These are phyloP conservation scores for Nipponacmea schrenckii DNA, from an alignment of 2,888 invertebrate genomes.

Conservation along the genomic window DNA sequence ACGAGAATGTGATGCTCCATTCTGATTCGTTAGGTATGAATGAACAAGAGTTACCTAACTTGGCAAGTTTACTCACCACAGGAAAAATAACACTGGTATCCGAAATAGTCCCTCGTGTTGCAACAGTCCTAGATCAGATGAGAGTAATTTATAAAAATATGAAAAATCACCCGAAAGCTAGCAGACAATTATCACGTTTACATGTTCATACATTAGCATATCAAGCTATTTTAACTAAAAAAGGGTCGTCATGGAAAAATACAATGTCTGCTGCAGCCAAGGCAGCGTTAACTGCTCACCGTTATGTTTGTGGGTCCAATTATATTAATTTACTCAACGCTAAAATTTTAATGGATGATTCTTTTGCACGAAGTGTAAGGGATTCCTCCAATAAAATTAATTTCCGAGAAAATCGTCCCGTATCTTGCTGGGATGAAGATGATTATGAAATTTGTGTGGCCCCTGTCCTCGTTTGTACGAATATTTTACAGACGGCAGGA, in stretches of 20 bases:
- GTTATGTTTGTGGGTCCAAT: slow-evolving; percentile 81
- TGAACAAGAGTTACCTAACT: slow-evolving; percentile 85
- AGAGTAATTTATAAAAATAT: slow-evolving; percentile 73
- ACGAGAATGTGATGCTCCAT: slow-evolving; percentile 77
- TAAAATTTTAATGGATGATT: slow-evolving; percentile 82
- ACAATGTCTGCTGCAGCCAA: slow-evolving; percentile 84
- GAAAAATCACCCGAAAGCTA: slow-evolving; percentile 38
- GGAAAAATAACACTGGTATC: slow-evolving; percentile 80
- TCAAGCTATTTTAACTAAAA: slow-evolving; percentile 81
- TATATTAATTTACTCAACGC: slow-evolving; percentile 72
- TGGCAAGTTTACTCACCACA: slow-evolving; percentile 77
- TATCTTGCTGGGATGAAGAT: slow-evolving; percentile 83
- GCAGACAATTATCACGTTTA: slow-evolving; percentile 77
- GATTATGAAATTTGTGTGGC: slow-evolving; percentile 81
- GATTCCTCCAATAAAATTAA: slow-evolving; percentile 73
- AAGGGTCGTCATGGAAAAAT: slow-evolving; percentile 78
- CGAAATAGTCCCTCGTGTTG: slow-evolving; percentile 83
- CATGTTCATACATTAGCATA: slow-evolving; percentile 90
- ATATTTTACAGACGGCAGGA: slow-evolving; percentile 84
- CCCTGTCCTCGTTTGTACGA: slow-evolving; percentile 84
- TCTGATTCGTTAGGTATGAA: slow-evolving; percentile 89
- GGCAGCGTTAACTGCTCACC: slow-evolving; percentile 83
- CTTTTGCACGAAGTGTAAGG: slow-evolving; percentile 79
- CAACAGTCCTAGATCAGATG: slow-evolving; percentile 84
- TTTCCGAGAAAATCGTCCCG: slow-evolving; percentile 78